Base-by-base conservation (phyloP, 2,113 vertebrate genomes). In the Larimichthys polyactis region DNA sequence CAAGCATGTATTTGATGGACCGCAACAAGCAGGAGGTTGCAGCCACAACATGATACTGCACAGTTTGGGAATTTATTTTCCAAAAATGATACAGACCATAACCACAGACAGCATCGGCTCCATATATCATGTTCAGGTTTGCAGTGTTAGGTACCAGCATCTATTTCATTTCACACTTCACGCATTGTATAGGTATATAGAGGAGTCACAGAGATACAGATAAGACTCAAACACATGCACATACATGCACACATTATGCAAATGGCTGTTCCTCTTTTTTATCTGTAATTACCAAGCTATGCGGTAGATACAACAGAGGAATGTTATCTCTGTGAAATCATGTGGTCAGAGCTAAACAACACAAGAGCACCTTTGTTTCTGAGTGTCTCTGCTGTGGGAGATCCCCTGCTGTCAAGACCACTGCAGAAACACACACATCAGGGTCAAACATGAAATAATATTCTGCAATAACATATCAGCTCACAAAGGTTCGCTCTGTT, bases 331-430 rank as follows among this genome's bases (percentile, higher is more conserved):
- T 64, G 75, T 79, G 73, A 89, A 82, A 91, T 89, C 80, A 78
- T 78, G 68, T 74, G 83, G 80, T 83, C 87, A 68, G 48, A 80
- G 78, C 58, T 22, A 63, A 88, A 86, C 79, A 77, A 84, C 81
- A 90, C 90, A 93, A 91, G 68, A 72, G 52, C 72, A 81, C 75
- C 83, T 84, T 91, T 93, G 91, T 93, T 77, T 79, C 68, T 40
- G 32, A 65, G 27, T 65, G 73, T 85, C 55, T 78, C 49, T 79
- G 69, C 27, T 19, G 44, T 66, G 84, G 92, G 84, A 87, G 85
- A 88, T 85, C 82, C 87, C 91, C 86, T 24, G 44, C 72, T 92
- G 82, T 75, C 85, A 77, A 62, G 75, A 66, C 71, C 62, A 3
- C 55, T 43, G 29, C 81, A 81, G 40, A 59, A 10, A 52, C 69